Percentiles rank a stretch among this genome's conserved stretches.
Conservation (phyloP, 2,797 vertebrate genomes). For the Sylvia borin region DNA sequence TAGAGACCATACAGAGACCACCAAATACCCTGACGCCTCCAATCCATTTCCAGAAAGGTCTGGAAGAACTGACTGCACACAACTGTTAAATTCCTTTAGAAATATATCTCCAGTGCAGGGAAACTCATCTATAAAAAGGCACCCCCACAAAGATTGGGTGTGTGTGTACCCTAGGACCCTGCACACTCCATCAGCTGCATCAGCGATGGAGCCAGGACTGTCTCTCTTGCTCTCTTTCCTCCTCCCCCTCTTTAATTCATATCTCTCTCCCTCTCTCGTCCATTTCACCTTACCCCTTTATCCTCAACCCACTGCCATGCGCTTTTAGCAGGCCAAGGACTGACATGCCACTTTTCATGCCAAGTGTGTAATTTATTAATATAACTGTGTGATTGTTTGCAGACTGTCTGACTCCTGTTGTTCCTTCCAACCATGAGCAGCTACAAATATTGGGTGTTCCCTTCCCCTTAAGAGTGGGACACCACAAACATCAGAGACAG, state of each 20-base stretch:
- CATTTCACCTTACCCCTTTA: background rate
- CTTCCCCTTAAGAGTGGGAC: background rate
- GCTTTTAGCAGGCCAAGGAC: background rate
- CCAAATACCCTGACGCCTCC: background rate
- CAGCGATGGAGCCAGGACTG: background rate
- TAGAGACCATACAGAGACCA: background rate
- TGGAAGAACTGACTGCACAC: background rate
- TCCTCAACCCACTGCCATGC: background rate
- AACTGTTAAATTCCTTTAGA: background rate
- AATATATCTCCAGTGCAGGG: background rate
- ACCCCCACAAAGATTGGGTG: background rate
- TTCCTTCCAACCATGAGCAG: background rate
- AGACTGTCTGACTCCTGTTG: background rate
- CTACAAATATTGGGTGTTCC: background rate
- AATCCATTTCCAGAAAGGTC: background rate
- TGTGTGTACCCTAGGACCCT: background rate
- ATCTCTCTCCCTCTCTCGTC: background rate
- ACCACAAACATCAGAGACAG: background rate
- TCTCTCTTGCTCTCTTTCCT: background rate
- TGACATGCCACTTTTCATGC: background rate
- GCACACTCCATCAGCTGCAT: background rate
- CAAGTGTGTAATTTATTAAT: background rate
- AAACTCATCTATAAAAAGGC: background rate
- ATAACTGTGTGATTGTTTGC: background rate
- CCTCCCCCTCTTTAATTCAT: background rate